Conservation (phyloP, 1,140 invertebrate genomes). For the Proales similis region DNA sequence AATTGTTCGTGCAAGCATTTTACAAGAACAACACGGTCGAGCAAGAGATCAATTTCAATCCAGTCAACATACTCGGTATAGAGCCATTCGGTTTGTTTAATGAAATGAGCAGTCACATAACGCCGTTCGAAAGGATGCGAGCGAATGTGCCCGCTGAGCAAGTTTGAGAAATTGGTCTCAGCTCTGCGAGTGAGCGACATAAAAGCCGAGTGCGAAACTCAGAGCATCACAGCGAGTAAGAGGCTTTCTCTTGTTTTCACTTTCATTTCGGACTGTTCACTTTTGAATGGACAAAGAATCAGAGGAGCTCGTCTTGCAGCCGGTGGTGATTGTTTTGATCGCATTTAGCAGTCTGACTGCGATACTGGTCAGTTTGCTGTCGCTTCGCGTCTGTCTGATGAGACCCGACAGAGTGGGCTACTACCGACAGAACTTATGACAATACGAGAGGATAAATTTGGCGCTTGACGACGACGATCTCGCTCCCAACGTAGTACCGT, state of each 20-base stretch:
- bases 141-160: slow-evolving; percentile 8
- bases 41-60: slow-evolving; percentile 18
- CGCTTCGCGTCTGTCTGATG: not conserved
- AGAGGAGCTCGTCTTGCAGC: too few species aligned
- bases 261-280: too few species aligned
- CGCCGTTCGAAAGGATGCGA: slow-evolving; percentile 37
- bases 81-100: too few species aligned
- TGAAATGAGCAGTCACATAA: too few species aligned
- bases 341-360: not conserved
- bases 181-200: slow-evolving; percentile 1
- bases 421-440: slow-evolving; percentile 16
- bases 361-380: not conserved
- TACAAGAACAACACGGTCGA: slow-evolving; percentile 15
- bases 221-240: not conserved
- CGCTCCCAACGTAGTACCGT: not conserved
- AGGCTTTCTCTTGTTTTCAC: not conserved
- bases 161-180: slow-evolving; percentile 18
- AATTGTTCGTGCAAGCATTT: slow-evolving; percentile 34
- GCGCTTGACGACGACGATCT: slow-evolving; percentile 24
- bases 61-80: slow-evolving; percentile 1
- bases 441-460: slow-evolving; percentile 38
- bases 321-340: slow-evolving; percentile 1
- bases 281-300: too few species aligned
- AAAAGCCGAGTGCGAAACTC: not conserved
- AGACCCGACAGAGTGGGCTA: not conserved